Evolutionary conservation across 2,113 vertebrate genomes (phyloP), one percentile per base, ranked within the genome.

Genomic region (Semnornis frantzii): DNA sequence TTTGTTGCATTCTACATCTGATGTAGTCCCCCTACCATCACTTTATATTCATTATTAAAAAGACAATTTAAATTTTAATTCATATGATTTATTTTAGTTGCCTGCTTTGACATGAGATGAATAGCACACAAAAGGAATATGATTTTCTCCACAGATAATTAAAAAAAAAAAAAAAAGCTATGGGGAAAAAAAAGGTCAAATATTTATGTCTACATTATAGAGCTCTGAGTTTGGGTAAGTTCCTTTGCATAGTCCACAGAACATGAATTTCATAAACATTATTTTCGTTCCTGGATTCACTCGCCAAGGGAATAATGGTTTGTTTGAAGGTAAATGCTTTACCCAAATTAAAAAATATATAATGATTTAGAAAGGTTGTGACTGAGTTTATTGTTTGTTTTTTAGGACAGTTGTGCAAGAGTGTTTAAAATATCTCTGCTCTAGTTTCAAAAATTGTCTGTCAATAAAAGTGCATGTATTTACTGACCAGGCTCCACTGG

Each of bases 51-150:
- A 18, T 71, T 64, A 71, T 76, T 50, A 50, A 50, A 50, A 90
- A 91, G 52, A 13, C 82, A 95, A 77, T 90, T 89, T 81, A 77
- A 5, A 83, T 25, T 74, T 70, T 64, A 87, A 85, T 91, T 87
- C 1, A 77, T 94, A 60, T 83, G 52, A 90, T 91, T 83, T 88
- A 88, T 90, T 95, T 89, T 87, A 31, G 64, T 83, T 91, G 25
- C 69, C 31, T 77, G 57, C 42, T 83, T 82, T 74, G 82, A 87
- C 85, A 64, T 74, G 68, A 80, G n/a, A 66, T 74, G 62, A 93
- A 77, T 23, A 91, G 13, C 34, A 77, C 21, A 4, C 7, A 37
- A 54, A 31, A 91, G 90, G 15, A 87, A 46, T 7, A 23, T 12
- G 25, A 23, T 87, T 91, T 93, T 80, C 23, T 83, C 27, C 13